Evolutionary conservation across 2,888 invertebrate species (phyloP), one percentile per base, ranked within the genome.

Genomic region (Herminia tarsipennalis): DNA sequence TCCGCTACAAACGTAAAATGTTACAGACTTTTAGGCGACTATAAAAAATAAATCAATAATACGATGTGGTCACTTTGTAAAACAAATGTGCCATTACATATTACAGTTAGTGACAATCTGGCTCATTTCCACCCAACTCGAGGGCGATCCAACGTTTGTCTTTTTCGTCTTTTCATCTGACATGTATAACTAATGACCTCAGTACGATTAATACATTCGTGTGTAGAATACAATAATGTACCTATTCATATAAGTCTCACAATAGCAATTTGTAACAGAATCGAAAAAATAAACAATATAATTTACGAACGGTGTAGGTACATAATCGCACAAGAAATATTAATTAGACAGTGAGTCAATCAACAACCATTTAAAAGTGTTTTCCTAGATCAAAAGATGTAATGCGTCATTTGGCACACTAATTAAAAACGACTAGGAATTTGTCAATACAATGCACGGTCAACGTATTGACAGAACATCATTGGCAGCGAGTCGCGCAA

Each of bases 391-490:
- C 61, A 65, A 65, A 63, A 57, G 56, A 41, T 28, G 12, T 36
- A 57, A 63, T 70, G 71, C 70, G 76, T 71, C 71, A 80, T 70
- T 88, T 88, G 87, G 87, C 88, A 83, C 78, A 62, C 61, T 71
- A 73, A 80, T 81, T 74, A 76, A 78, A 79, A 76, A 74, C 66
- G 61, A 62, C 60, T 61, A 77, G 78, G 83, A 82, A 85, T 84
- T 78, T 74, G 72, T 76, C 78, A 72, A 81, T 78, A 81, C 78
- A 73, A 77, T 82, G 81, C 86, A 84, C 73, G 87, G 87, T 69
- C 86, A 72, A 70, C 64, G 79, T 88, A 88, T 89, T 88, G 90
- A 89, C 89, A 86, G 87, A 84, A 80, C 79, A 84, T 87, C 84
- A 88, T 89, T 91, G 90, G 90, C 90, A 89, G 64, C 78, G 65